Percentiles rank a stretch among this genome's conserved stretches.
Conservation (phyloP, 2,888 invertebrate genomes). For the Cephonodes hylas region DNA sequence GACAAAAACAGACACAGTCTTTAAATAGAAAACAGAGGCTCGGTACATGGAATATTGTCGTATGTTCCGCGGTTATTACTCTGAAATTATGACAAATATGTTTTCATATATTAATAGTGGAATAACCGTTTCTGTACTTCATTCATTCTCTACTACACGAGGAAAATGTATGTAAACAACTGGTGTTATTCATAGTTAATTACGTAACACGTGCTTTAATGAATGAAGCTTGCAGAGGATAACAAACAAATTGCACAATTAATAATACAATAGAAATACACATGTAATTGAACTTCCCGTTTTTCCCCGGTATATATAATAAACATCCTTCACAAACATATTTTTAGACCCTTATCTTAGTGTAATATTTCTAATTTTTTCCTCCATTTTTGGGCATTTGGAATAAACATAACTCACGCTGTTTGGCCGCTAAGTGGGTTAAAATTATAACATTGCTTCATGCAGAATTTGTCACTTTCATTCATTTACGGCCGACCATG, state of each 20-base stretch:
- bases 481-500: background rate
- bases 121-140: constrained; percentile 10
- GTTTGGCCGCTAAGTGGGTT: background rate
- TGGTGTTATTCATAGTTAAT: constrained; percentile 15
- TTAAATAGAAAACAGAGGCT: background rate
- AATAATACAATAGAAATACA: background rate
- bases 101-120: constrained; percentile 7
- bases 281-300: background rate
- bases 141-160: constrained; percentile 11
- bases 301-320: background rate
- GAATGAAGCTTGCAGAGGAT: background rate
- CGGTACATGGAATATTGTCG: background rate
- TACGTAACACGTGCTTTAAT: constrained; percentile 20
- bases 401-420: background rate
- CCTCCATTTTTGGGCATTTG: too few species aligned
- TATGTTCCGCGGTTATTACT: background rate
- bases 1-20: background rate
- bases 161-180: constrained; percentile 11
- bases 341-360: background rate
- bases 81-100: background rate
- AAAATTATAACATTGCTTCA: background rate
- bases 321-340: background rate
- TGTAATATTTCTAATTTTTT: too few species aligned
- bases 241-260: background rate
- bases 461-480: background rate